These are phyloP conservation scores for Myoxocephalus aenaeus DNA, from an alignment of 2,797 vertebrate genomes.

Conservation along the genomic window DNA sequence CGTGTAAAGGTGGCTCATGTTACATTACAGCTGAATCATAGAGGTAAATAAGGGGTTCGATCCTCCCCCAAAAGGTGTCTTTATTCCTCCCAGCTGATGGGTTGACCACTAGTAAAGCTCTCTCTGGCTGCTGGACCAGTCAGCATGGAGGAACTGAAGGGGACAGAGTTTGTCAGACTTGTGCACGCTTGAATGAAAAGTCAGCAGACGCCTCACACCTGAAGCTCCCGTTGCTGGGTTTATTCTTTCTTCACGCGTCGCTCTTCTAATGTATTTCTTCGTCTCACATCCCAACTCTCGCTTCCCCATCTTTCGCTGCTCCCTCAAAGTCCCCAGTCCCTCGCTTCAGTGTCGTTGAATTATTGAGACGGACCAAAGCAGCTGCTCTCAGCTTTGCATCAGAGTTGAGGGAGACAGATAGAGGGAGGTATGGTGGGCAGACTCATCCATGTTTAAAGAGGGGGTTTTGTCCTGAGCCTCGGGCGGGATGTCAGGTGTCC, in stretches of 20 bases:
- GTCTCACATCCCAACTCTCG: conserved; percentile 47
- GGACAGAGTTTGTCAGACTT: conserved; percentile 42
- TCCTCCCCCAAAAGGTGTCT: conserved; percentile 5
- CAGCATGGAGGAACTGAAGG: conserved; percentile 22
- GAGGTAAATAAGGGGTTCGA: conserved; percentile 14
- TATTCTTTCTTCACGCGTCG: not conserved
- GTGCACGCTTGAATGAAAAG: conserved; percentile 13
- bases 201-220: conserved; percentile 26
- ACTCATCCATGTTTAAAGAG: conserved; percentile 85
- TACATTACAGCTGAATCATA: conserved; percentile 1
- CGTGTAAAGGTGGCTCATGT: conserved; percentile 1
- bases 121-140: conserved; percentile 20
- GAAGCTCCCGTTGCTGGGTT: not conserved
- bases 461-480: conserved; percentile 79
- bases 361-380: conserved; percentile 80
- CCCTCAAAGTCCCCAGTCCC: conserved; percentile 70
- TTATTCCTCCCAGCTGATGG: conserved; percentile 19
- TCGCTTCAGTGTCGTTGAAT: conserved; percentile 76
- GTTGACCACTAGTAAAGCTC: conserved; percentile 21
- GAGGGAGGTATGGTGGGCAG: conserved; percentile 64
- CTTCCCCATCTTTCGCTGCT: conserved; percentile 52
- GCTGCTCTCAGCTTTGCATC: conserved; percentile 77
- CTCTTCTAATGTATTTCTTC: conserved; percentile 18
- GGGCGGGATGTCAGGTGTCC: conserved; percentile 79
- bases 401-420: conserved; percentile 59